phyloP scores from a whole-genome alignment of 2,113 vertebrate genomes.

The Clarias magur region DNA sequence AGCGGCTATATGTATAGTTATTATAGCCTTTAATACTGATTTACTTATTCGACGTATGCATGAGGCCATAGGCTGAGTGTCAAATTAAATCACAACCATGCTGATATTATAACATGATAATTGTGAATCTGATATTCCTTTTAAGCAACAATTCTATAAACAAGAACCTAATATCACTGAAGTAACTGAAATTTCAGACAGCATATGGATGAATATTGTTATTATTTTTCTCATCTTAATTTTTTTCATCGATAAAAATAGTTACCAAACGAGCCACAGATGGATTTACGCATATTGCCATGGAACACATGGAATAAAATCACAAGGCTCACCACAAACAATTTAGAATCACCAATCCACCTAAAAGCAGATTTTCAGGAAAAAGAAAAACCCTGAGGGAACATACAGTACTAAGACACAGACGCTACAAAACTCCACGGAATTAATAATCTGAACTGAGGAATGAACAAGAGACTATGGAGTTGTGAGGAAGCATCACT shows the following conservation, averaged over 20 bases:
- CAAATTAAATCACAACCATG: neutral
- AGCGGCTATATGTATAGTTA: neutral
- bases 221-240: neutral
- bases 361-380: neutral
- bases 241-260: neutral
- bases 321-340: neutral
- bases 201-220: neutral
- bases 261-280: neutral
- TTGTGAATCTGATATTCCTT: neutral
- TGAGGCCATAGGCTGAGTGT: no score
- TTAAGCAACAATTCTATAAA: neutral
- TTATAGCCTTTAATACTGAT: neutral
- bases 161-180: neutral
- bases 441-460: neutral
- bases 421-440: neutral
- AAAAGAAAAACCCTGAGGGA: neutral
- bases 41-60: neutral
- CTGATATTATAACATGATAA: neutral
- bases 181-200: neutral
- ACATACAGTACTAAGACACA: no score
- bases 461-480: neutral
- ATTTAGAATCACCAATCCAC: neutral
- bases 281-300: neutral
- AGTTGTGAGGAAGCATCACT: neutral
- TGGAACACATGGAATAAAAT: neutral